A percentile compares a stretch with the other conserved stretches of the same genome.
These are phyloP conservation scores for Physella acuta DNA, from an alignment of 1,140 invertebrate genomes.

Conservation along the genomic window DNA sequence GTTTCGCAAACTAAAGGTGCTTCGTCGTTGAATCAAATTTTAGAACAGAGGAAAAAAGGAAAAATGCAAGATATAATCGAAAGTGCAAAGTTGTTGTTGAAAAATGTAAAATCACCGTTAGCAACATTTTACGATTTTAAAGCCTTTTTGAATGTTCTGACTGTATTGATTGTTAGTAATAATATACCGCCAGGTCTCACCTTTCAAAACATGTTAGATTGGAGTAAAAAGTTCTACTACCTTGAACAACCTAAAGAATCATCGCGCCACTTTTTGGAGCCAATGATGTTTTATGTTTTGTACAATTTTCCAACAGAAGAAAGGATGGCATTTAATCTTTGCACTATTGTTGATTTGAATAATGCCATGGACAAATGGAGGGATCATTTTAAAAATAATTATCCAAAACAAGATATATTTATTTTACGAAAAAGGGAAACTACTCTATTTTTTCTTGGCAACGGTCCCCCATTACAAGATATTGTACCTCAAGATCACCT, in stretches of 20 bases:
- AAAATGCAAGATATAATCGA: constrained; percentile 39
- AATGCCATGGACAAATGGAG: not conserved
- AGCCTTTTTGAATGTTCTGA: not conserved
- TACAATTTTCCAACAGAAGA: constrained; percentile 21
- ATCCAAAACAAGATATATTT: constrained; percentile 14
- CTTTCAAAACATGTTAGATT: constrained; percentile 1
- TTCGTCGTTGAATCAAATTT: constrained; percentile 14
- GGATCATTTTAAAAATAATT: constrained; percentile 8
- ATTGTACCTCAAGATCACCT: constrained; percentile 13
- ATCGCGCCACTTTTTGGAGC: not conserved
- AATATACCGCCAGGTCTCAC: not conserved
- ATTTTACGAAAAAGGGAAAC: constrained; percentile 2
- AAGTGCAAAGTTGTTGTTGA: not conserved
- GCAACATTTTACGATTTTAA: not conserved
- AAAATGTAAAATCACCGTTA: constrained; percentile 20
- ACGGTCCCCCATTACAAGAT: constrained; percentile 4
- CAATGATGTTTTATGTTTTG: constrained; percentile 2
- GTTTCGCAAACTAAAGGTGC: constrained; percentile 14
- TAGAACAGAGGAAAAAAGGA: constrained; percentile 40
- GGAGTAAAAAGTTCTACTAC: constrained; percentile 4
- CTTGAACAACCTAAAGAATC: not conserved
- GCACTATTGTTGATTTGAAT: not conserved
- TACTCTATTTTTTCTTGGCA: constrained; percentile 19
- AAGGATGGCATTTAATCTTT: not conserved
- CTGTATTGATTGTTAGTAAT: not conserved